phyloP scores from a whole-genome alignment of 2,113 vertebrate species.

The Chrysemys picta region DNA sequence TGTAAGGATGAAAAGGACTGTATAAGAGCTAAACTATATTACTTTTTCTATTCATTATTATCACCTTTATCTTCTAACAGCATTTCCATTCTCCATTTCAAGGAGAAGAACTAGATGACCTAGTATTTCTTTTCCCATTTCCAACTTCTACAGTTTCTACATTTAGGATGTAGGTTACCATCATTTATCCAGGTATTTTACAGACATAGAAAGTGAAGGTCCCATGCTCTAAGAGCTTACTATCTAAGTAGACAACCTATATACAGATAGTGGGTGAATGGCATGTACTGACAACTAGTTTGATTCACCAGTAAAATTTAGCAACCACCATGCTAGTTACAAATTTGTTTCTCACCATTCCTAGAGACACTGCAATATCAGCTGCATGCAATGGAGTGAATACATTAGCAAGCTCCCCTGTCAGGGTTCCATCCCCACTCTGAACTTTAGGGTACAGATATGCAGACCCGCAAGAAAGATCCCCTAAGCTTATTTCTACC shows the following conservation, averaged over 20 bases:
- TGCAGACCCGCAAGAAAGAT: too few species aligned
- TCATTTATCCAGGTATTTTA: background rate
- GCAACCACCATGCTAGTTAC: background rate
- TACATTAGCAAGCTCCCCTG: background rate
- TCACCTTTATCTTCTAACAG: background rate
- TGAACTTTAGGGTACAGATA: too few species aligned
- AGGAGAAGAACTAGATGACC: background rate
- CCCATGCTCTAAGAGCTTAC: background rate
- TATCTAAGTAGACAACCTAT: background rate
- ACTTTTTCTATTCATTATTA: background rate
- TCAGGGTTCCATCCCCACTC: too few species aligned
- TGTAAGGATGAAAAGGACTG: background rate
- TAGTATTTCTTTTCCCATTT: background rate
- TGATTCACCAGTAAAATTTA: background rate
- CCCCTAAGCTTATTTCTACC: too few species aligned
- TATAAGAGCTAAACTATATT: background rate
- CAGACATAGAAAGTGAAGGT: background rate
- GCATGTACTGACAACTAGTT: rapidly evolving
- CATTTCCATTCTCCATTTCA: rapidly evolving
- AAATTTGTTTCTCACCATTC: background rate
- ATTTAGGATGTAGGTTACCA: background rate
- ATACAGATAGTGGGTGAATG: background rate
- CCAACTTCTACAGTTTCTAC: too few species aligned
- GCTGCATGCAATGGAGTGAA: background rate
- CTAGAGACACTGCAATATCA: background rate